phyloP scores from a whole-genome alignment of 2,113 vertebrate species.

The Holacanthus passer region DNA sequence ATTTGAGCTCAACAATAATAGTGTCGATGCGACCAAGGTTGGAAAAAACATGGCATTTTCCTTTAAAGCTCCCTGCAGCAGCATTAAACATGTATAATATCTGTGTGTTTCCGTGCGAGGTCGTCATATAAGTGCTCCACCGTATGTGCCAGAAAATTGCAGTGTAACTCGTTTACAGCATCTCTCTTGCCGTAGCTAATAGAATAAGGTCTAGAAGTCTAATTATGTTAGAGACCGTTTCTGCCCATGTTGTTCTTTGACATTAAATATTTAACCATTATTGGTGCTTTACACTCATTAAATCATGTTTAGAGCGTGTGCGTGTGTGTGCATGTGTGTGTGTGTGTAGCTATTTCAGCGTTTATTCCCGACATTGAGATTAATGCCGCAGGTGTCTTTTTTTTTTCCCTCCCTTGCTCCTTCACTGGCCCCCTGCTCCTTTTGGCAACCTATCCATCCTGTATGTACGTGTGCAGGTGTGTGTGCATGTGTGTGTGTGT shows the following conservation, averaged over 20 bases:
- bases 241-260: slow-evolving; percentile 1
- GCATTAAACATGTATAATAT: neutral
- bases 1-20: too few relatives aligned
- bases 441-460: slow-evolving; percentile 58
- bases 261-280: slow-evolving; percentile 38
- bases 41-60: too few relatives aligned
- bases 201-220: neutral
- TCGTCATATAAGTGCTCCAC: neutral
- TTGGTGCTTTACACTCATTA: slow-evolving; percentile 22
- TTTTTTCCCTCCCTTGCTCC: slow-evolving; percentile 3
- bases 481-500: slow-evolving; percentile 10
- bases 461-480: neutral
- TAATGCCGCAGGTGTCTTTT: slow-evolving; percentile 48
- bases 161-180: neutral
- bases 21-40: too few relatives aligned
- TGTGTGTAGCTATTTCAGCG: neutral
- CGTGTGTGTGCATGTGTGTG: neutral
- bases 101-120: neutral
- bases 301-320: neutral
- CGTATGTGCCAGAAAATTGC: neutral
- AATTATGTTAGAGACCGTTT: slow-evolving; percentile 20
- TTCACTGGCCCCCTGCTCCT: slow-evolving; percentile 1
- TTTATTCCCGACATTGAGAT: slow-evolving; percentile 38
- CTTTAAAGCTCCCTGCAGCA: neutral
- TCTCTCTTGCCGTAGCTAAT: slow-evolving; percentile 27